Base-by-base conservation (phyloP, 1,140 invertebrate species). In the Halictus rubicundus region DNA sequence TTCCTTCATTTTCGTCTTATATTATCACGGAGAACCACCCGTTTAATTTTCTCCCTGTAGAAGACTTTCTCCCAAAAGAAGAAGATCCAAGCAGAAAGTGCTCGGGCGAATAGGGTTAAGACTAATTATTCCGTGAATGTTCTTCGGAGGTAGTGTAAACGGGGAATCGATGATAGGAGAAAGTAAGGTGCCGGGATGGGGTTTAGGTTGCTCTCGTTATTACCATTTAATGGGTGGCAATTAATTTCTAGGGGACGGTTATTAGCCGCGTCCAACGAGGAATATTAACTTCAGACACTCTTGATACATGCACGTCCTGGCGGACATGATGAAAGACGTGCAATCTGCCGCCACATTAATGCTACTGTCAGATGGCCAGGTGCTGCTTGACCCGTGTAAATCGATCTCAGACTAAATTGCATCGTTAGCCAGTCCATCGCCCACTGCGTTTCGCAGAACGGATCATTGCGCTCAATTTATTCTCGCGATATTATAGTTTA, bases 371-470 rank as follows among this genome's bases (percentile, higher is more conserved):
- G 80, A 80, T 80, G 69, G 73, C 82, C 85, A 81, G 82, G 79
- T 85, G 86, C 69, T 80, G 82, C 83, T 87, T 87, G 85, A 87
- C 85, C 85, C 82, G 79, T 84, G 79, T 87, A 87, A 87, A 88
- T 89, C 86, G 88, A 85, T 88, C 86, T 82, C 79, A 75, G 81
- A 80, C 82, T 79, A 88, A 89, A 89, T 89, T 89, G 88, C 86
- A 81, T 83, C 84, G 81, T 88, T 89, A 88, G 85, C 87, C 78
- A 85, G 81, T 84, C 79, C 79, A 87, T 87, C 86, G 80, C 75
- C 66, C 74, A 79, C 80, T 80, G 79, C 72, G 87, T 71, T 78
- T 84, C 82, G 59, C 82, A 78, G 77, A 66, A 65, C 79, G 72
- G 72, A 82, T 80, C 68, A 86, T 86, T 80, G 77, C 80, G 64